These are phyloP conservation scores for Tenthredo distinguenda DNA, from an alignment of 2,888 invertebrate species.

Conservation along the genomic window DNA sequence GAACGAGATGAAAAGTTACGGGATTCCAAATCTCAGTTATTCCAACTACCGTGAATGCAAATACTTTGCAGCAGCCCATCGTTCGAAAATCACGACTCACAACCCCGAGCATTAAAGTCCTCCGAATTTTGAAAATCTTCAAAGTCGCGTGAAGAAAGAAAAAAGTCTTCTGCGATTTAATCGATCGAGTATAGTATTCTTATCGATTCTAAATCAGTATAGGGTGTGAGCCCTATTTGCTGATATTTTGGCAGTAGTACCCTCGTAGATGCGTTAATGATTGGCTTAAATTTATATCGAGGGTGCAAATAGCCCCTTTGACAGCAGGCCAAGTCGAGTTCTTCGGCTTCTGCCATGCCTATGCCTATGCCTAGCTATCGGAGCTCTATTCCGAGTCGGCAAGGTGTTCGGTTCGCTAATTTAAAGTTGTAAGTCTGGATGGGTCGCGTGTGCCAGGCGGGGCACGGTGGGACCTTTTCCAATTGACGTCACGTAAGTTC, in stretches of 20 bases:
- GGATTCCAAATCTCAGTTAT: neutral
- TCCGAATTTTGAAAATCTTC: neutral
- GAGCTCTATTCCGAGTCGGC: constrained; percentile 49
- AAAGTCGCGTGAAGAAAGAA: neutral
- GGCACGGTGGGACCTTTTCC: constrained; percentile 74
- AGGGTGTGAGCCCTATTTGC: constrained; percentile 5
- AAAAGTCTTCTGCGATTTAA: neutral
- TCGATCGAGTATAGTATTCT: neutral
- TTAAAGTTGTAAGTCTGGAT: constrained; percentile 50
- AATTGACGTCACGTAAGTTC: constrained; percentile 76
- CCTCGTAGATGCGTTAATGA: neutral
- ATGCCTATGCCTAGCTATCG: constrained; percentile 42
- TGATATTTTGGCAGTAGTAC: constrained; percentile 1
- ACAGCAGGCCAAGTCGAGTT: constrained; percentile 50
- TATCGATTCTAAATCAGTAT: neutral
- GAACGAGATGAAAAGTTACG: neutral
- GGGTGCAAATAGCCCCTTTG: constrained; percentile 52
- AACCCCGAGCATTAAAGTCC: neutral
- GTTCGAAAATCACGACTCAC: neutral
- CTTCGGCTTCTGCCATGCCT: constrained; percentile 12
- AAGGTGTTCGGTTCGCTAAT: constrained; percentile 52
- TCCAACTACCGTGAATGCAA: neutral
- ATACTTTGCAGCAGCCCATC: neutral
- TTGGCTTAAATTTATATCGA: constrained; percentile 39
- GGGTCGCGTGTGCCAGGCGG: constrained; percentile 52